Evolutionary conservation across 1,140 invertebrate species (phyloP), one percentile per base, ranked within the genome.

Genomic region (Portunus trituberculatus): DNA sequence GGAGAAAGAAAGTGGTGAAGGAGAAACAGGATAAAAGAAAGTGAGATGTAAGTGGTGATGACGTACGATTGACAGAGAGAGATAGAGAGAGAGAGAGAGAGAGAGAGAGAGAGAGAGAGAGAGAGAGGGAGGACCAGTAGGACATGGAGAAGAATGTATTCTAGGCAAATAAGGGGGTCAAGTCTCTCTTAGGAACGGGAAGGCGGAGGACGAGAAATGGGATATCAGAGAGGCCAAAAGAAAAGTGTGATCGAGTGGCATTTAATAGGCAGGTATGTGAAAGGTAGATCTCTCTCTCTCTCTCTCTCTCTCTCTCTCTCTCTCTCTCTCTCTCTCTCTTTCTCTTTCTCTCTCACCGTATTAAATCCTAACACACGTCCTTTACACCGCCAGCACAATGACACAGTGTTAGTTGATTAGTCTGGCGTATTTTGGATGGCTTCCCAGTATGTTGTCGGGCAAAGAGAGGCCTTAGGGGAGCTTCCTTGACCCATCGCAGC

Each of bases 181-280:
- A n/a, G 25, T 76, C 67, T 76, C 67, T 76, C 67, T 76, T 76
- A 76, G n/a, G 67, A 76, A 76, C n/a, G 67, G 67, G n/a, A n/a
- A 76, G n/a, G n/a, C 20, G 67, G 67, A 76, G n/a, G 67, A n/a
- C 67, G 67, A 76, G 67, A 76, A 76, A 76, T n/a, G n/a, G n/a
- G 67, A 76, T 76, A 76, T 25, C 20, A 1, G 67, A 76, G n/a
- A 76, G 67, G 67, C 1, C 20, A n/a, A 25, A n/a, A 7, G 67
- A n/a, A 76, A 76, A 76, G 25, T 76, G 16, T 76, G 67, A 76
- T 76, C 67, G 67, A 76, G 67, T 76, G 67, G 67, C 67, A 76
- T 76, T 76, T 76, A 76, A 76, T 76, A 25, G 67, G 25, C 25
- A 76, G 67, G 67, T 76, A 76, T 25, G 67, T n/a, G 67, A 76